A percentile compares a stretch with the other conserved stretches of the same genome.
Conservation (phyloP, 1,140 invertebrate genomes). For the Samia ricini region DNA sequence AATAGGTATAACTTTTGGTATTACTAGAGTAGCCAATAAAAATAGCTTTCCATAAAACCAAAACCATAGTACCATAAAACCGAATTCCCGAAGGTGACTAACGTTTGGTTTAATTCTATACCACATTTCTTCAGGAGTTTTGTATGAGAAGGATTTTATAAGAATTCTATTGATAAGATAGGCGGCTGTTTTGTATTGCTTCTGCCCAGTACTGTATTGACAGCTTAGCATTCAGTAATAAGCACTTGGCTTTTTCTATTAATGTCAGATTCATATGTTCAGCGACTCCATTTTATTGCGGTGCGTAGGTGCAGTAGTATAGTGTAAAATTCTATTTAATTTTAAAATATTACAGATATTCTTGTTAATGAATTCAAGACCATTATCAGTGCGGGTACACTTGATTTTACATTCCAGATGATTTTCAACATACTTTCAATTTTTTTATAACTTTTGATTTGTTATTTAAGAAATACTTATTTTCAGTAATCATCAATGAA, state of each 20-base stretch:
- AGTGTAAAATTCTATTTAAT: slow-evolving; percentile 27
- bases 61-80: slow-evolving; percentile 27
- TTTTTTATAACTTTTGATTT: slow-evolving; percentile 25
- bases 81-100: slow-evolving; percentile 30
- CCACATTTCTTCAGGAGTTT: slow-evolving; percentile 39
- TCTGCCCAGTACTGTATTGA: slow-evolving; percentile 59
- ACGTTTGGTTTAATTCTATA: slow-evolving; percentile 32
- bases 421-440: slow-evolving; percentile 28
- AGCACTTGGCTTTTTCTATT: slow-evolving; percentile 44
- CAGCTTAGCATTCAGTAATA: slow-evolving; percentile 50
- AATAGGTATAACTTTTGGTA: slow-evolving; percentile 20
- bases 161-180: slow-evolving; percentile 57
- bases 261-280: slow-evolving; percentile 57
- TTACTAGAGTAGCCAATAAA: slow-evolving; percentile 32
- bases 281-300: slow-evolving; percentile 60
- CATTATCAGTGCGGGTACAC: slow-evolving; percentile 26
- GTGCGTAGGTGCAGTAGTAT: slow-evolving; percentile 41
- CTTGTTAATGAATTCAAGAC: slow-evolving; percentile 31
- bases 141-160: slow-evolving; percentile 20
- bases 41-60: slow-evolving; percentile 28
- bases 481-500: slow-evolving; percentile 61
- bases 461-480: slow-evolving; percentile 29
- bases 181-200: slow-evolving; percentile 46
- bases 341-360: slow-evolving; percentile 22
- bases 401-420: slow-evolving; percentile 29